These are phyloP conservation scores for Drosophila carrolli DNA, from an alignment of 1,140 invertebrate genomes.

Conservation along the genomic window DNA sequence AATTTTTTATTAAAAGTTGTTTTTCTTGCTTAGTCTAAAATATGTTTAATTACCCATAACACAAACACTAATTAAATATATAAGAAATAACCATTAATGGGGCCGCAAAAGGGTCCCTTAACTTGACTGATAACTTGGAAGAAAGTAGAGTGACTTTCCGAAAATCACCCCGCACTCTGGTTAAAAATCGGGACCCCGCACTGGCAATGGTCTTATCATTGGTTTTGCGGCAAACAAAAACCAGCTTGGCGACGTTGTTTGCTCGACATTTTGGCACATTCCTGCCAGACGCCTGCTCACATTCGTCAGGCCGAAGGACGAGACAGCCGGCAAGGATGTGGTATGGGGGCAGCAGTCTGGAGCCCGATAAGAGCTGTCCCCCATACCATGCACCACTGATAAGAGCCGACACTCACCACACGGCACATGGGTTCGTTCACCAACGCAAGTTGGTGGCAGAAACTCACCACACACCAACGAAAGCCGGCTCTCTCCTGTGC, in stretches of 20 bases:
- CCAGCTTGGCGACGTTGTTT: constrained; percentile 18
- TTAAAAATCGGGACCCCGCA: constrained; percentile 3
- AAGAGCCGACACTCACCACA: constrained; percentile 30
- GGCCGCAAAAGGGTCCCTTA: too few species aligned
- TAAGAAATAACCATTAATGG: too few species aligned
- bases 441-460: constrained; percentile 30
- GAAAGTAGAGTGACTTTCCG: constrained; percentile 17
- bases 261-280: constrained; percentile 49
- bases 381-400: constrained; percentile 56
- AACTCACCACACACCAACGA: constrained; percentile 73
- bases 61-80: too few species aligned
- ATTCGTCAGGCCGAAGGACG: constrained; percentile 41
- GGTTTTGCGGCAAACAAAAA: constrained; percentile 21
- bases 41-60: too few species aligned
- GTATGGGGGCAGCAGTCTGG: constrained; percentile 6
- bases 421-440: constrained; percentile 53
- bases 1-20: too few species aligned
- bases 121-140: not conserved
- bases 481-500: constrained; percentile 55
- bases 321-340: constrained; percentile 13
- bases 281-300: constrained; percentile 40
- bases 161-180: not conserved
- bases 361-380: constrained; percentile 26
- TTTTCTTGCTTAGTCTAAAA: too few species aligned
- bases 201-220: constrained; percentile 14